These are phyloP conservation scores for Coranthus polyacanthus DNA, from an alignment of 2,797 vertebrate genomes.

Conservation along the genomic window DNA sequence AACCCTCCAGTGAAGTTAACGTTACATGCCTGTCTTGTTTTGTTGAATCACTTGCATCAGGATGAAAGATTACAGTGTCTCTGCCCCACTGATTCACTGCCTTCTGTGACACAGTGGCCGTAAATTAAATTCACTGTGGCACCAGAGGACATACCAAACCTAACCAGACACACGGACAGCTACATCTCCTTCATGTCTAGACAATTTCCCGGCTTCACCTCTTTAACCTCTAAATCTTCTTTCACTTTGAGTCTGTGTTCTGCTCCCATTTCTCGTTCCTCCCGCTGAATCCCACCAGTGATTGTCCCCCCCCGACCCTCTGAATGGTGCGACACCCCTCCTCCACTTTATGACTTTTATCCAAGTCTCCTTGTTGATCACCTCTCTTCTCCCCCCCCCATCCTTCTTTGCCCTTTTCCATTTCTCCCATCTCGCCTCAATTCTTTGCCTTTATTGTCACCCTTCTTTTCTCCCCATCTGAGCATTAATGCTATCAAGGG, in stretches of 20 bases:
- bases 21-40: too few species aligned
- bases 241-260: neutral
- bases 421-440: conserved; percentile 5
- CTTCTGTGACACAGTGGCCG: conserved; percentile 15
- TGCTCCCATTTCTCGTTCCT: conserved; percentile 12
- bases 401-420: conserved; percentile 29
- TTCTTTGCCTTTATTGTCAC: conserved; percentile 25
- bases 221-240: conserved; percentile 26
- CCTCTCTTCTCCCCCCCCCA: neutral
- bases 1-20: too few species aligned
- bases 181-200: conserved; percentile 43
- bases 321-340: neutral
- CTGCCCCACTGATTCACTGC: neutral
- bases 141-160: conserved; percentile 54
- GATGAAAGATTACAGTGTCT: too few species aligned
- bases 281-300: conserved; percentile 17
- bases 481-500: conserved; percentile 58
- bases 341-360: neutral
- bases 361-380: conserved; percentile 4
- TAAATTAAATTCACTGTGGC: conserved; percentile 52
- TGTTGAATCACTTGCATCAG: too few species aligned
- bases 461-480: conserved; percentile 17
- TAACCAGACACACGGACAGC: conserved; percentile 10
- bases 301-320: conserved; percentile 18
- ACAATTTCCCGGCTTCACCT: conserved; percentile 25